Evolutionary conservation across 2,888 invertebrate species (phyloP), one percentile per base, ranked within the genome.

Genomic region (Nomada ferruginata): DNA sequence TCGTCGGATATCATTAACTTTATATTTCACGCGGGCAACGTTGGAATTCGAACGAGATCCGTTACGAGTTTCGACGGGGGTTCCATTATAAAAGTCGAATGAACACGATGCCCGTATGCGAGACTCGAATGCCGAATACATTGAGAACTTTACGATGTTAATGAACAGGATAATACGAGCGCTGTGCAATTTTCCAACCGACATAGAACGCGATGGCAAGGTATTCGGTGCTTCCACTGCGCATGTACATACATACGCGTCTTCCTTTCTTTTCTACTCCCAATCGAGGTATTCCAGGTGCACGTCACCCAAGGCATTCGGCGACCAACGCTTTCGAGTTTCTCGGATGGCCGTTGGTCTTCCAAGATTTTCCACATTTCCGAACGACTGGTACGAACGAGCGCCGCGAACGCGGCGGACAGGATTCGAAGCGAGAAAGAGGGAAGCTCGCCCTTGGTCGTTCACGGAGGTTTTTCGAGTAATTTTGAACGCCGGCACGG

Each of bases 391-490:
- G 29, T 0, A 7, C 7, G 0, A 29, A 7, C 36, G 36, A 36
- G 0, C 0, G 36, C 36, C 36, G 36, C 36, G 36, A 7, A 36
- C 36, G 36, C 7, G 36, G 36, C 36, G 36, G 36, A 7, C 36
- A 7, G 36, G 29, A 36, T 36, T 7, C 29, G 29, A 36, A 7
- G 7, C 29, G 29, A 7, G 7, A 7, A 36, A 36, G 29, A 36
- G 29, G 5, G 29, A 7, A 36, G 36, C 36, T 7, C 23, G 57
- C 36, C 29, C 60, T 59, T 77, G 64, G 47, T 42, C 29, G 57
- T 26, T 50, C 20, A 29, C 29, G 23, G 50, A 10, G 50, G 50
- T 63, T 70, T 70, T 11, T 55, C 52, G 64, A 52, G 36, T 11
- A 29, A 47, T 3, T 52, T 78, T 70, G 44, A 64, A 57, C 20